phyloP scores from a whole-genome alignment of 2,888 invertebrate species.

The Agriopis aurantiaria region DNA sequence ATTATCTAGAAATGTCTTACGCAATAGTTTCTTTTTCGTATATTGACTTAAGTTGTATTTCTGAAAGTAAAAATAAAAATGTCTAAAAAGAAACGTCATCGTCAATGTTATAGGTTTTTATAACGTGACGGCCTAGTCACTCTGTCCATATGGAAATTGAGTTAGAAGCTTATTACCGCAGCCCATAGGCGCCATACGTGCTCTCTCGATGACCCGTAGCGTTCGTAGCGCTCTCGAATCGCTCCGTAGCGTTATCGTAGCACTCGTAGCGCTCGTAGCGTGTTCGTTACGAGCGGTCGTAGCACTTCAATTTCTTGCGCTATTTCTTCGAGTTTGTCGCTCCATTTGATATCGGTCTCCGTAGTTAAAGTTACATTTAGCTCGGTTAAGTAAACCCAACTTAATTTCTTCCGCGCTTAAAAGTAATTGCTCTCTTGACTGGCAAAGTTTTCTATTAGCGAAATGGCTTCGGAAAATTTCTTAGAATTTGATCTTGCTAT shows the following conservation, averaged over 20 bases:
- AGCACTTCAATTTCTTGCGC: conserved; percentile 68
- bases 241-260: conserved; percentile 38
- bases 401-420: conserved; percentile 25
- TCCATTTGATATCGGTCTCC: conserved; percentile 46
- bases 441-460: conserved; percentile 15
- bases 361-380: conserved; percentile 35
- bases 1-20: background rate
- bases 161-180: background rate
- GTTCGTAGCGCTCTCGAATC: conserved; percentile 34
- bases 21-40: background rate
- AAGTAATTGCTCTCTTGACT: conserved; percentile 31
- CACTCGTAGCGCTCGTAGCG: conserved; percentile 43
- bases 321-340: conserved; percentile 57
- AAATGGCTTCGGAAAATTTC: conserved; percentile 3
- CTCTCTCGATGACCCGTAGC: conserved; percentile 30
- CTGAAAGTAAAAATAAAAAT: background rate
- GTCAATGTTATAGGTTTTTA: conserved; percentile 19
- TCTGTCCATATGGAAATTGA: background rate
- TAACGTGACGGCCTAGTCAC: background rate
- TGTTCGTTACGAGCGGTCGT: conserved; percentile 57
- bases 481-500: background rate
- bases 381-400: conserved; percentile 29
- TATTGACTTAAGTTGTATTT: background rate
- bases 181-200: conserved; percentile 3
- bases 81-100: conserved; percentile 10